phyloP scores from a whole-genome alignment of 2,797 vertebrate species.

The Australoheros facetus region DNA sequence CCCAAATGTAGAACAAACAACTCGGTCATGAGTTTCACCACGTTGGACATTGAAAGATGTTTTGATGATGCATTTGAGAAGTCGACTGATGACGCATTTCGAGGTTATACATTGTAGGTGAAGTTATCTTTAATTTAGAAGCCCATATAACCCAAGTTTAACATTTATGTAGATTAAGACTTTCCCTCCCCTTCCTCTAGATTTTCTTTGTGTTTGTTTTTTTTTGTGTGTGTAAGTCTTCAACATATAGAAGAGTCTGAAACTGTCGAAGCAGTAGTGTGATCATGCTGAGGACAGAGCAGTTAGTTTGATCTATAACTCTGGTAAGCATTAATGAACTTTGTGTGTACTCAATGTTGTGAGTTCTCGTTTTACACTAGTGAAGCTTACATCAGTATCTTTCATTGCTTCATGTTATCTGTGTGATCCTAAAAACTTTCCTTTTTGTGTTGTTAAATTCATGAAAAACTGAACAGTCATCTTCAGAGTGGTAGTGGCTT shows the following conservation, averaged over 20 bases:
- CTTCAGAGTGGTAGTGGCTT: neutral
- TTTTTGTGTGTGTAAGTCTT: neutral
- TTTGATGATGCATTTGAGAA: neutral
- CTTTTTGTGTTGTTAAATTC: constrained; percentile 1
- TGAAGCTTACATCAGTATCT: neutral
- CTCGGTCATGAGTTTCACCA: neutral
- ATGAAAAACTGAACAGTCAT: neutral
- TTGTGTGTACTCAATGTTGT: constrained; percentile 10
- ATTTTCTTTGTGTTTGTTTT: neutral
- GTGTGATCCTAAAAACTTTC: neutral
- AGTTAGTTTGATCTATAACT: constrained; percentile 1
- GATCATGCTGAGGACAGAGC: neutral
- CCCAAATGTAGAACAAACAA: constrained; percentile 1
- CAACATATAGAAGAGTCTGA: neutral
- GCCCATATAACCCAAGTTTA: neutral
- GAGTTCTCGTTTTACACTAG: neutral
- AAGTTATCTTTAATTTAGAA: constrained; percentile 12
- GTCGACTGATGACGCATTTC: neutral
- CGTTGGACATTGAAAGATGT: constrained; percentile 7
- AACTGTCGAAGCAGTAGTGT: constrained; percentile 1
- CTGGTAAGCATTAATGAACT: neutral
- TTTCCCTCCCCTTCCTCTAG: neutral
- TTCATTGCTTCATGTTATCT: neutral
- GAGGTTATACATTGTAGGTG: neutral
- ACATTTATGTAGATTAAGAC: neutral